These are phyloP conservation scores for Pseudopipra pipra DNA, from an alignment of 2,113 vertebrate genomes.

Conservation along the genomic window DNA sequence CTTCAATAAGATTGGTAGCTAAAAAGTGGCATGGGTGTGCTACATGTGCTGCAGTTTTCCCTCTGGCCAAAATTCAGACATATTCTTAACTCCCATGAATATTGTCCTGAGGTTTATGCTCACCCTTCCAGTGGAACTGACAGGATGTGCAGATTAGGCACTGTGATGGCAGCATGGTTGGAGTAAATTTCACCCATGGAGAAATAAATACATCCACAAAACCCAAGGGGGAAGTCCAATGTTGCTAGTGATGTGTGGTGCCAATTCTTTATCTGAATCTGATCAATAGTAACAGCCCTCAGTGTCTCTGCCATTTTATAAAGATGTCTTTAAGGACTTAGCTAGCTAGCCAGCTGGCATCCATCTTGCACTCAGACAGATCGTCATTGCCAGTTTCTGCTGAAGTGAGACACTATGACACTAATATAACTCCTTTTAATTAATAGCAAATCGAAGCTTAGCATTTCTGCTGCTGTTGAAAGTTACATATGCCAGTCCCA, in stretches of 20 bases:
- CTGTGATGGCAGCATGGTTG: background rate
- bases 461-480: background rate
- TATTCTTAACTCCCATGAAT: background rate
- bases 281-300: background rate
- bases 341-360: conserved; percentile 10
- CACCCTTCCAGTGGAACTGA: background rate
- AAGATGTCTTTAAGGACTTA: background rate
- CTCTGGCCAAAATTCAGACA: background rate
- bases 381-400: background rate
- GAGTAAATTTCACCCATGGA: background rate
- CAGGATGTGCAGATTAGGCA: background rate
- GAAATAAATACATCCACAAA: background rate
- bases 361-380: background rate
- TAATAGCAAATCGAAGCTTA: background rate
- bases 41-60: background rate
- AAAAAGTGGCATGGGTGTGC: background rate
- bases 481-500: background rate
- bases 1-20: background rate
- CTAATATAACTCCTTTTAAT: conserved; percentile 25
- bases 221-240: background rate
- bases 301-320: conserved; percentile 25
- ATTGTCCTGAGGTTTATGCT: background rate
- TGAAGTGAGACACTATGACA: background rate
- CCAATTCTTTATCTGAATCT: conserved; percentile 16
- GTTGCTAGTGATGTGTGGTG: background rate